phyloP scores from a whole-genome alignment of 1,140 invertebrate species.

The Orchestia grillus region DNA sequence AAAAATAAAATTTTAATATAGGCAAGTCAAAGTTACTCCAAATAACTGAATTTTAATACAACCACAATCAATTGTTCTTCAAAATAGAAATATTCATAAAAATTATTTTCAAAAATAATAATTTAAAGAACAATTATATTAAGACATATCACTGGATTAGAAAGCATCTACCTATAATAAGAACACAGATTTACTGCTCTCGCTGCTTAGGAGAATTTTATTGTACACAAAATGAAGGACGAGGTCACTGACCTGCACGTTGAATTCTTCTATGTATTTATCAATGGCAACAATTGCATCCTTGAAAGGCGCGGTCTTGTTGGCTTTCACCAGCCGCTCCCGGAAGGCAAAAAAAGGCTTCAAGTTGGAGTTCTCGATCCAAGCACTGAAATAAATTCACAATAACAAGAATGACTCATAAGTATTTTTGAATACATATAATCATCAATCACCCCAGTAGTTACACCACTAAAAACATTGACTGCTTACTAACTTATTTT shows the following conservation, averaged over 20 bases:
- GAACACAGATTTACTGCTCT: too few species aligned
- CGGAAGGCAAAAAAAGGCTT: slow-evolving; percentile 88
- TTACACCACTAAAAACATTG: background rate
- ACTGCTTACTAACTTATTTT: background rate
- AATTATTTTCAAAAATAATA: too few species aligned
- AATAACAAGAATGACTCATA: background rate
- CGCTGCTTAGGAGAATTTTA: too few species aligned
- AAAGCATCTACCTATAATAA: too few species aligned
- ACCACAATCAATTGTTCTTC: too few species aligned
- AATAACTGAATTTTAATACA: too few species aligned
- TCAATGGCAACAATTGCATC: slow-evolving; percentile 90
- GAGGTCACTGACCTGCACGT: slow-evolving; percentile 60
- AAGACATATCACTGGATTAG: too few species aligned
- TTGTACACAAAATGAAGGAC: background rate
- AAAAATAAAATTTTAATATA: too few species aligned
- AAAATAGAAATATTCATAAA: too few species aligned
- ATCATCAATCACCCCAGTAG: too few species aligned
- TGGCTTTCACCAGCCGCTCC: slow-evolving; percentile 82
- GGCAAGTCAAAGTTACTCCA: too few species aligned
- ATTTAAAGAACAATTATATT: too few species aligned
- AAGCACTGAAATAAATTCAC: slow-evolving; percentile 79
- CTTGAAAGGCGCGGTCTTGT: slow-evolving; percentile 85
- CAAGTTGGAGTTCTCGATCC: slow-evolving; percentile 89
- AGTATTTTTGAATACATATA: background rate
- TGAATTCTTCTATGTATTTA: slow-evolving; percentile 78